phyloP scores from a whole-genome alignment of 2,113 vertebrate genomes.

The Empidonax alnorum region DNA sequence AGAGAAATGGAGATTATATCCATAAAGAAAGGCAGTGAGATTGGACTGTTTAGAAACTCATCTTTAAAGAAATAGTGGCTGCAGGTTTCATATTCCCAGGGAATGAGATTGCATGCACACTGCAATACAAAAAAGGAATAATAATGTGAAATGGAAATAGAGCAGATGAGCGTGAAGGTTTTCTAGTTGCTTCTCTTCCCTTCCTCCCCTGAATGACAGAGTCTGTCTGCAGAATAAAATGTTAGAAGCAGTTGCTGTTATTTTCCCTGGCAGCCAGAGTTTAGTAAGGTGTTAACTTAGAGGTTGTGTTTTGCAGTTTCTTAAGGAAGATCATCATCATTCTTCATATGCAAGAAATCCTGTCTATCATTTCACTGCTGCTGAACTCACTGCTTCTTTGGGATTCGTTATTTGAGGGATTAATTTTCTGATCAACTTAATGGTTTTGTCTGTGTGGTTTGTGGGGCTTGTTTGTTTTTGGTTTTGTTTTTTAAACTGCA shows the following conservation, averaged over 20 bases:
- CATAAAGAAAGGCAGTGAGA: background rate
- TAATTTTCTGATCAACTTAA: background rate
- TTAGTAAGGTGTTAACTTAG: background rate
- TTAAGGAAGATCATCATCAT: background rate
- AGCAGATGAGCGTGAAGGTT: background rate
- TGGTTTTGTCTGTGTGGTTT: background rate
- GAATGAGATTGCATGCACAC: background rate
- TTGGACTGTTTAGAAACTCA: background rate
- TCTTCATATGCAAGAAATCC: background rate
- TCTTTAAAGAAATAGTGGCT: slow-evolving; percentile 9
- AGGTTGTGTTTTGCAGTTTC: background rate
- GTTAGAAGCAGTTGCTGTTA: background rate
- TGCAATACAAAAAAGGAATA: background rate
- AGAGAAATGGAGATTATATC: background rate
- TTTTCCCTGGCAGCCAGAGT: background rate
- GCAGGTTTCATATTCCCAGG: background rate
- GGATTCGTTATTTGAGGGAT: background rate
- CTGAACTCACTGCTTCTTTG: background rate
- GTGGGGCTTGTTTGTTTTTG: background rate
- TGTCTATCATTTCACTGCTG: background rate
- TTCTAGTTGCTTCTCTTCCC: background rate
- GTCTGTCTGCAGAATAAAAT: background rate
- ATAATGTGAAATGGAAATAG: slow-evolving; percentile 32
- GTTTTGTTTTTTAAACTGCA: background rate
- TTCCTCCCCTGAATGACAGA: slow-evolving; percentile 1